A percentile compares a stretch with the other conserved stretches of the same genome.
These are phyloP conservation scores for Enteromius radiatus DNA, from an alignment of 2,797 vertebrate genomes.

Conservation along the genomic window DNA sequence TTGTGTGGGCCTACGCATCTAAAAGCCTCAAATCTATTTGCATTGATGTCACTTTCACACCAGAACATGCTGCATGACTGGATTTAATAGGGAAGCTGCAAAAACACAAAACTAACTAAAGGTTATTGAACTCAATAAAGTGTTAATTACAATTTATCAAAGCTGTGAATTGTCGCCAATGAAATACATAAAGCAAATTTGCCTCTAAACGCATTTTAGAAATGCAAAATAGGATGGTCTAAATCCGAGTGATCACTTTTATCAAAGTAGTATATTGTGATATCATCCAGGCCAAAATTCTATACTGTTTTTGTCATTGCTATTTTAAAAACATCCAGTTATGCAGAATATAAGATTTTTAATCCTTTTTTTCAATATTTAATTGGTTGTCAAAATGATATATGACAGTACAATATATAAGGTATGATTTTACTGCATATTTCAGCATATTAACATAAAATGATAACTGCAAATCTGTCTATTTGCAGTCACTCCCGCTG, in stretches of 20 bases:
- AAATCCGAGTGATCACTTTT: too few species aligned
- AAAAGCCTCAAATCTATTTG: neutral
- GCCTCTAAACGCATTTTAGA: too few species aligned
- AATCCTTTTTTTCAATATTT: too few species aligned
- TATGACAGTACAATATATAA: neutral
- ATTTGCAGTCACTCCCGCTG: neutral
- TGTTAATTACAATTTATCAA: too few species aligned
- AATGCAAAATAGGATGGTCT: too few species aligned
- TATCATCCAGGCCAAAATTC: too few species aligned
- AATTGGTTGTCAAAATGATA: neutral
- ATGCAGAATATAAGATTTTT: neutral
- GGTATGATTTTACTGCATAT: neutral
- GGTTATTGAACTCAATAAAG: too few species aligned
- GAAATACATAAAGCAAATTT: too few species aligned
- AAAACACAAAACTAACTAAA: neutral
- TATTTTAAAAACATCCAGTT: neutral
- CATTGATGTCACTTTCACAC: too few species aligned
- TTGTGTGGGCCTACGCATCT: neutral
- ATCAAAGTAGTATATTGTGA: too few species aligned
- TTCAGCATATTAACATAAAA: neutral
- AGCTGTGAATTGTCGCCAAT: too few species aligned
- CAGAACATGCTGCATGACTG: neutral
- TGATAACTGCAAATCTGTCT: neutral
- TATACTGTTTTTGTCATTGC: too few species aligned
- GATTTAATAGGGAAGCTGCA: neutral